Conservation (phyloP, 1,140 invertebrate genomes). For the Drosophila bocki region DNA sequence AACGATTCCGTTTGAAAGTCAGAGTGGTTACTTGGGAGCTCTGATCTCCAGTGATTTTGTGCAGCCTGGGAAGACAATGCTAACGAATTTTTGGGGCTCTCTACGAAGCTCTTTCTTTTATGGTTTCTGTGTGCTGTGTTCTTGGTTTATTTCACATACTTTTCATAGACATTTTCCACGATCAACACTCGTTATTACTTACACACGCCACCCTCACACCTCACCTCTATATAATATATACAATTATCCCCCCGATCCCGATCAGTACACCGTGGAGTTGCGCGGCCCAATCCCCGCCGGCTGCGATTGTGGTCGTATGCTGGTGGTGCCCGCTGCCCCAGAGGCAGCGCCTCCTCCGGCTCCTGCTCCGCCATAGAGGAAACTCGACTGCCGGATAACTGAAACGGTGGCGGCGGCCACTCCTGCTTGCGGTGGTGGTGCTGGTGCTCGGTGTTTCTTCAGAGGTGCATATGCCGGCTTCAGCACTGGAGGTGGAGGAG, state of each 20-base stretch:
- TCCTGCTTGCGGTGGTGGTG: conserved; percentile 78
- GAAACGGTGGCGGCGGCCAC: conserved; percentile 81
- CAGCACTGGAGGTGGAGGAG: conserved; percentile 19
- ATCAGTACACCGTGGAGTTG: conserved; percentile 70
- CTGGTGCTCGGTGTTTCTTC: conserved; percentile 77
- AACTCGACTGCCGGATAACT: conserved; percentile 81
- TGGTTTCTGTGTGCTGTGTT: conserved; percentile 23
- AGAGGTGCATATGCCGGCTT: conserved; percentile 75
- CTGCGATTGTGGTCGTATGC: conserved; percentile 62
- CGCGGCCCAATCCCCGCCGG: conserved; percentile 48
- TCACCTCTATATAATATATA: conserved; percentile 40
- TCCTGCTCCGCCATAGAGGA: conserved; percentile 72
- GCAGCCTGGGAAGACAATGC: conserved; percentile 52
- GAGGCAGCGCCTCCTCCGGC: conserved; percentile 23
- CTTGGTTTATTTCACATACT: conserved; percentile 40
- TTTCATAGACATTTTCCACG: conserved; percentile 35
- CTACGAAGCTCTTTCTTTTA: not conserved
- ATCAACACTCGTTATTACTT: conserved; percentile 8
- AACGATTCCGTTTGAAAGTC: not conserved
- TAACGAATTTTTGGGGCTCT: conserved; percentile 12
- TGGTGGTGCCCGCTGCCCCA: conserved; percentile 8
- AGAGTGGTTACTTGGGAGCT: not conserved
- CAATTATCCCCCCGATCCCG: conserved; percentile 19
- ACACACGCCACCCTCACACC: conserved; percentile 10
- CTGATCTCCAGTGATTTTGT: conserved; percentile 2